Base-by-base conservation (phyloP, 2,113 vertebrate genomes). In the Crotalus viridis region DNA sequence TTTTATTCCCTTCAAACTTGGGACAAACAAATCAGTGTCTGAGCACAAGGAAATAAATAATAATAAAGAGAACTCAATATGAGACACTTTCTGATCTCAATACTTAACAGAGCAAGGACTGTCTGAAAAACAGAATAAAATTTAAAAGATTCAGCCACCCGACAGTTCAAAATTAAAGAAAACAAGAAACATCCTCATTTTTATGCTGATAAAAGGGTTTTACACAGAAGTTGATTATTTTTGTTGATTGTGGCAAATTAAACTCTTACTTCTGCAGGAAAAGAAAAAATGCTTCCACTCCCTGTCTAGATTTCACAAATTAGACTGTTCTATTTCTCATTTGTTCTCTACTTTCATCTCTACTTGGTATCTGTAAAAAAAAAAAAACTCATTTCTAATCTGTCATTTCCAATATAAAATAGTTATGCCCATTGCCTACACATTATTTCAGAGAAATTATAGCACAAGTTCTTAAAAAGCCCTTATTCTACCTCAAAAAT, bases 1-100 rank as follows among this genome's bases (percentile, higher is more conserved):
- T 91, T 81, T 0, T 19, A 7, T 26, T 52, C 9, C 74, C 26
- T 7, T 0, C 0, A 0, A 3, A 4, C 61, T 33, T 21, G 22
- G 51, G 51, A 56, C 55, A 39, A 33, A 89, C 54, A 55, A 89
- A 56, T 39, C 88, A 43, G 33, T 46, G 33, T 56, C 33, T 59
- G 88, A 46, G 33, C 88, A 59, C 33, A 9, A 55, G 33, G 52
- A 88, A n/a, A 54, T n/a, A 88, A 46, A 46, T 46, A 46, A 46
- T 55, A 88, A 88, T 88, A 55, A 81, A 54, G 33, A 0, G 13
- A 28, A n/a, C 24, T 54, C 39, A 51, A 13, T 0, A 0, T 0
- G 12, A 28, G 85, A 0, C 22, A 39, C 43, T 61, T 0, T 22
- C n/a, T 56, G 91, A 87, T 26, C 89, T 43, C 56, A 87, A 10